Evolutionary conservation across 2,888 invertebrate species (phyloP).

Genomic region (Junonia oenone): DNA sequence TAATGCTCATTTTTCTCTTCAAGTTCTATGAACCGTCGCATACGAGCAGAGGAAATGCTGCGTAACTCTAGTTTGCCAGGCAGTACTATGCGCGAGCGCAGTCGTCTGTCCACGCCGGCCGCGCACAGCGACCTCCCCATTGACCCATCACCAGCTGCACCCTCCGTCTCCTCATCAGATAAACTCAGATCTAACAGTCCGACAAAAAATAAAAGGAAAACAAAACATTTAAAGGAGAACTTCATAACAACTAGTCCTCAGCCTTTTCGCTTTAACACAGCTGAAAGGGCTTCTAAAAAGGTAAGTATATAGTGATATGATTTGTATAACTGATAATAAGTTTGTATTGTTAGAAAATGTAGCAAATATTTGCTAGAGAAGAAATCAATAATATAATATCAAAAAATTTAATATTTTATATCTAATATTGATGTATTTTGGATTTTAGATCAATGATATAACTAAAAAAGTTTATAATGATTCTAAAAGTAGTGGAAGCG

Average conservation of each 20-base stretch:
- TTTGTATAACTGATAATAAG: too few species aligned
- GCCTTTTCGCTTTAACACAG: slow-evolving; percentile 75
- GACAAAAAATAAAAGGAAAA: slow-evolving; percentile 50
- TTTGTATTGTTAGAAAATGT: too few species aligned
- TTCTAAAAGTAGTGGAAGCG: slow-evolving; percentile 53
- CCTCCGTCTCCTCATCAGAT: slow-evolving; percentile 54
- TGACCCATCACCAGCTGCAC: slow-evolving; percentile 60
- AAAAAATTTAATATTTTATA: too few species aligned
- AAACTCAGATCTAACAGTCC: slow-evolving; percentile 54
- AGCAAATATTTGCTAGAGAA: too few species aligned
- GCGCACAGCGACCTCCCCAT: slow-evolving; percentile 70
- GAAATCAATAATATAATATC: too few species aligned
- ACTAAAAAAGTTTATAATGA: slow-evolving; percentile 60
- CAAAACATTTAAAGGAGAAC: slow-evolving; percentile 54
- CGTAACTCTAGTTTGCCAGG: slow-evolving; percentile 83
- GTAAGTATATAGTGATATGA: too few species aligned
- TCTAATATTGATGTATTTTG: not conserved
- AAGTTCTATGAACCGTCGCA: slow-evolving; percentile 81
- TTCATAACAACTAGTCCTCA: slow-evolving; percentile 76
- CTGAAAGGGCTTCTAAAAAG: slow-evolving; percentile 67
- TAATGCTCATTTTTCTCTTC: not conserved
- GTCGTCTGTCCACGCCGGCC: slow-evolving; percentile 65
- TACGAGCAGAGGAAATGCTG: slow-evolving; percentile 85
- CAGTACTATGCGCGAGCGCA: slow-evolving; percentile 81
- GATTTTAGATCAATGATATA: slow-evolving; percentile 59